Evolutionary conservation across 2,113 vertebrate species (phyloP).

Genomic region (Seriola rivoliana): DNA sequence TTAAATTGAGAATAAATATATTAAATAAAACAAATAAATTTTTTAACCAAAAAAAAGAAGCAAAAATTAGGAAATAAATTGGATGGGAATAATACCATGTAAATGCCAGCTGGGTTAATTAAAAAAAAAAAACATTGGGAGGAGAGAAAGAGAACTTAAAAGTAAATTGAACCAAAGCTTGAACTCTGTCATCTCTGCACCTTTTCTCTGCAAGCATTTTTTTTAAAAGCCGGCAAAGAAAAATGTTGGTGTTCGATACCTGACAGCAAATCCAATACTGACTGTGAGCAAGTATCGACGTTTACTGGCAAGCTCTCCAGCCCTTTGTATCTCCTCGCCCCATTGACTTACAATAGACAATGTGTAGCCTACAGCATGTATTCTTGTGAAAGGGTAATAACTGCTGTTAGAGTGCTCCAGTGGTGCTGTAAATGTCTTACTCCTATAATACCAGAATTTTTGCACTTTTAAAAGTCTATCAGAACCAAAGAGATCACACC

Average conservation of each 20-base stretch:
- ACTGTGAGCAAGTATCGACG: conserved; percentile 50
- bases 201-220: conserved; percentile 5
- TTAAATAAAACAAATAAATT: not conserved
- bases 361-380: conserved; percentile 8
- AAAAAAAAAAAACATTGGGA: not conserved
- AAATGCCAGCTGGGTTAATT: not conserved
- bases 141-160: not conserved
- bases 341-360: conserved; percentile 23
- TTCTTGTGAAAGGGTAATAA: conserved; percentile 48
- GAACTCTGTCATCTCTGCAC: not conserved
- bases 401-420: conserved; percentile 15
- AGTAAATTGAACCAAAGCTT: conserved; percentile 10
- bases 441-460: conserved; percentile 3
- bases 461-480: conserved; percentile 16
- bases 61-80: too few species aligned
- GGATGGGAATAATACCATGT: not conserved
- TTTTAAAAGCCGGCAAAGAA: conserved; percentile 15
- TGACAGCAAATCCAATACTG: conserved; percentile 43
- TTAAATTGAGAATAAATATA: too few species aligned
- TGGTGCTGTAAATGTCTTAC: conserved; percentile 32
- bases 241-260: conserved; percentile 26
- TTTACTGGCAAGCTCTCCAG: conserved; percentile 23
- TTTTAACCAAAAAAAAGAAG: too few species aligned
- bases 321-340: conserved; percentile 32
- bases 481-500: not conserved